Percentiles rank a stretch among this genome's conserved stretches.
Conservation (phyloP, 1,140 invertebrate species). For the Ips nitidus region DNA sequence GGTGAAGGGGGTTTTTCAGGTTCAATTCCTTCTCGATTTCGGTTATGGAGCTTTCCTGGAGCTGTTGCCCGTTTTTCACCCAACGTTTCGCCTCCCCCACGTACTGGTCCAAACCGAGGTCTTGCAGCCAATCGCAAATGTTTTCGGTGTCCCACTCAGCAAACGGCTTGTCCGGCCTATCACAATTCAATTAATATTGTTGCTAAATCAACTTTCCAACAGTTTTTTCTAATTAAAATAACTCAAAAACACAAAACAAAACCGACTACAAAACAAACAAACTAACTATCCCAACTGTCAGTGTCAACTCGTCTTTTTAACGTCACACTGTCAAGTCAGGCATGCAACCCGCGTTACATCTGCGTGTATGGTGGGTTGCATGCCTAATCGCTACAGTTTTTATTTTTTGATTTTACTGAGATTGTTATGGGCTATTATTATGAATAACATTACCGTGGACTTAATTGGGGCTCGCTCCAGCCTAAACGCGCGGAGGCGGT, state of each 20-base stretch:
- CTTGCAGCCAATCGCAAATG: constrained; percentile 84
- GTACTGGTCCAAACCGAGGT: constrained; percentile 85
- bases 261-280: background rate
- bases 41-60: constrained; percentile 74
- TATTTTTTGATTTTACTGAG: too few relatives aligned
- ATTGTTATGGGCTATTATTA: too few relatives aligned
- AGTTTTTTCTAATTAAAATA: background rate
- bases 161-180: constrained; percentile 59
- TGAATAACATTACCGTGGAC: constrained; percentile 26
- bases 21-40: constrained; percentile 91
- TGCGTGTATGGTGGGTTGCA: too few relatives aligned
- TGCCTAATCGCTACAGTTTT: too few relatives aligned
- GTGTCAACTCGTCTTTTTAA: too few relatives aligned
- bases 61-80: constrained; percentile 77
- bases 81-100: constrained; percentile 75
- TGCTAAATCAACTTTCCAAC: too few relatives aligned
- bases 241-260: background rate
- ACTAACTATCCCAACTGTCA: background rate
- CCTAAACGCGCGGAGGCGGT: constrained; percentile 77
- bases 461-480: constrained; percentile 57
- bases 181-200: background rate
- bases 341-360: too few relatives aligned
- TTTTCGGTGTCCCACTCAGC: constrained; percentile 81
- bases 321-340: too few relatives aligned
- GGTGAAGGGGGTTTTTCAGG: constrained; percentile 83